Percentiles rank a stretch among this genome's conserved stretches.
Conservation (phyloP, 2,797 vertebrate species). For the Odontamblyopus lacepedii region DNA sequence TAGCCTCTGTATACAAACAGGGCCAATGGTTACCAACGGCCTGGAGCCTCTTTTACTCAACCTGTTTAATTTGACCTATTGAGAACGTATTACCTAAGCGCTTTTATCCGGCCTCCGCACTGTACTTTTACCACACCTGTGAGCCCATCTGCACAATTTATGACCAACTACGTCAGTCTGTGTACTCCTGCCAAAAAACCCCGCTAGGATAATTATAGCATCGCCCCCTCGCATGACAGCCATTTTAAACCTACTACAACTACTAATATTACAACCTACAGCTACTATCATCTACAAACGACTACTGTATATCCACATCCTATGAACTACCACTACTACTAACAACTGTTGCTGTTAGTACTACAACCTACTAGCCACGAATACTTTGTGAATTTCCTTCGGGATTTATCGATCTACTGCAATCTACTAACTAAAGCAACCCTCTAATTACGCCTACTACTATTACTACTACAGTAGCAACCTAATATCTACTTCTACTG, state of each 20-base stretch:
- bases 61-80: constrained; percentile 76
- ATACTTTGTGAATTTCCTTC: no score
- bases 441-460: no score
- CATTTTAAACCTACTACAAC: constrained; percentile 15
- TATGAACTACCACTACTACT: no score
- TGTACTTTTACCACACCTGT: constrained; percentile 44
- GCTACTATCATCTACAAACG: background rate
- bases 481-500: no score
- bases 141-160: constrained; percentile 41
- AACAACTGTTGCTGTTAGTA: no score
- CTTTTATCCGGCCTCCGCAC: constrained; percentile 15
- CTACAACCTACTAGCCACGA: no score
- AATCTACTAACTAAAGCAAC: no score
- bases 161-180: constrained; percentile 40
- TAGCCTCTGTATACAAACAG: constrained; percentile 10
- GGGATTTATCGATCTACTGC: no score
- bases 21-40: constrained; percentile 43
- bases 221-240: constrained; percentile 21
- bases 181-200: constrained; percentile 40
- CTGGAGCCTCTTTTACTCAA: constrained; percentile 60
- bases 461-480: no score
- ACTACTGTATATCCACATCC: no score
- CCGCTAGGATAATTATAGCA: constrained; percentile 50
- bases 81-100: constrained; percentile 71
- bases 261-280: constrained; percentile 26